These are phyloP conservation scores for Lepas anatifera DNA, from an alignment of 2,888 invertebrate species.

Conservation along the genomic window DNA sequence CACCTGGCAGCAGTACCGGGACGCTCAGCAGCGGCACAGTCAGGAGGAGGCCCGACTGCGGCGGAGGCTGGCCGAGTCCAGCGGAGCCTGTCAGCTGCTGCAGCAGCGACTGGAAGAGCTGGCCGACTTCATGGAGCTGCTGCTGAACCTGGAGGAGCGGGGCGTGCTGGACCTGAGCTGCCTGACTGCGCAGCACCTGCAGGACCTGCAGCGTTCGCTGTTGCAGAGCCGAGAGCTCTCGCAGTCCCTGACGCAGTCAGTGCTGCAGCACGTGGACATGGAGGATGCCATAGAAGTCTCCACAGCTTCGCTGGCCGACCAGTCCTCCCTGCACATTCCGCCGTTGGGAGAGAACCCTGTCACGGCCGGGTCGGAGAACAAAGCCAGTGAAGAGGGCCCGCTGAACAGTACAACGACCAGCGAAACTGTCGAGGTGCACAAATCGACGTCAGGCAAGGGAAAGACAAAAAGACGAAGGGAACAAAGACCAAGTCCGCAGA, in stretches of 20 bases:
- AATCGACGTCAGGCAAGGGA: background rate
- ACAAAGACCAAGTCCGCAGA: no score
- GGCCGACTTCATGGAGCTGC: slow-evolving; percentile 50
- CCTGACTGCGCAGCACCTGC: slow-evolving; percentile 25
- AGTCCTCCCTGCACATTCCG: slow-evolving; percentile 4
- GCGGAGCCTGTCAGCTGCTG: slow-evolving; percentile 39
- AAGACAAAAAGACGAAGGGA: no score
- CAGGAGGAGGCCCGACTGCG: slow-evolving; percentile 19
- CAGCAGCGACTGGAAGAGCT: slow-evolving; percentile 51
- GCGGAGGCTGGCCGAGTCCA: slow-evolving; percentile 26
- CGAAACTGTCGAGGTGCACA: background rate
- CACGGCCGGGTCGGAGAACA: no score
- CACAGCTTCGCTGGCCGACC: background rate
- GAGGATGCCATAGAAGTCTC: background rate
- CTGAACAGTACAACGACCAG: no score
- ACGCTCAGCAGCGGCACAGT: background rate
- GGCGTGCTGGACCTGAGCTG: slow-evolving; percentile 26
- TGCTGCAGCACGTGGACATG: slow-evolving; percentile 19
- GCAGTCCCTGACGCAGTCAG: slow-evolving; percentile 26
- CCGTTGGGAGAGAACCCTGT: background rate
- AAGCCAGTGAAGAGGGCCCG: no score
- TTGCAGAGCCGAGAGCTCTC: slow-evolving; percentile 27
- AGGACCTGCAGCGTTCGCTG: slow-evolving; percentile 25
- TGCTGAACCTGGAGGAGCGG: slow-evolving; percentile 41
- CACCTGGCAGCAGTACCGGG: background rate